phyloP scores from a whole-genome alignment of 2,113 vertebrate species.

The Campylorhamphus procurvoides region DNA sequence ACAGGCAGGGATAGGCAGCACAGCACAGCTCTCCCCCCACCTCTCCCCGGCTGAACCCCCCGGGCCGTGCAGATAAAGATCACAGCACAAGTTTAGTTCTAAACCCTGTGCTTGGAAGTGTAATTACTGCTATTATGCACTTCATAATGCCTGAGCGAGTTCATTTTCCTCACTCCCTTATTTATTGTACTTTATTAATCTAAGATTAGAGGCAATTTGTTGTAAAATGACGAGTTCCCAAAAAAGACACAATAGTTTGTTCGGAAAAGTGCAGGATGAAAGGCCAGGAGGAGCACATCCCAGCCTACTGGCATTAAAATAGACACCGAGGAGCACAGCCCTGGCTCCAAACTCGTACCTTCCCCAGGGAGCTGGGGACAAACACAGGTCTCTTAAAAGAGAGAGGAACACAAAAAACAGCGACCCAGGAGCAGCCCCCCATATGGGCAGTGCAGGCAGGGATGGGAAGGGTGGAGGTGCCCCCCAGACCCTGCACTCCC shows the following conservation, averaged over 20 bases:
- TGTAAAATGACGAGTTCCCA: background rate
- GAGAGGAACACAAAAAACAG: rapidly evolving
- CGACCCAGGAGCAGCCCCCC: background rate
- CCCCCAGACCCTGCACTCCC: background rate
- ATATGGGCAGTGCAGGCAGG: rapidly evolving
- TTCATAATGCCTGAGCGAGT: slow-evolving; percentile 28
- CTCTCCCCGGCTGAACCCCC: rapidly evolving
- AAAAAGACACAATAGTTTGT: background rate
- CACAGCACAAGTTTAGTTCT: background rate
- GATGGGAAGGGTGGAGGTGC: rapidly evolving
- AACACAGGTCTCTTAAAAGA: background rate
- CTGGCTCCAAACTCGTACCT: background rate
- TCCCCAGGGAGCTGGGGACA: background rate
- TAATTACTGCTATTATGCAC: slow-evolving; percentile 26
- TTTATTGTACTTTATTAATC: slow-evolving; percentile 44
- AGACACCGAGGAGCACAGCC: background rate
- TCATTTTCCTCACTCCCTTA: background rate
- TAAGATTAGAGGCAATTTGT: slow-evolving; percentile 42
- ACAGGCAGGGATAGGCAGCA: background rate
- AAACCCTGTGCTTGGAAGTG: background rate
- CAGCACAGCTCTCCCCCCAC: rapidly evolving
- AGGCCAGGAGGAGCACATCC: background rate
- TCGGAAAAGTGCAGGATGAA: background rate
- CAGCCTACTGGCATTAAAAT: background rate
- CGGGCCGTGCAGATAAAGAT: background rate